Conservation (phyloP, 1,140 invertebrate species). For the Caerostris darwini region DNA sequence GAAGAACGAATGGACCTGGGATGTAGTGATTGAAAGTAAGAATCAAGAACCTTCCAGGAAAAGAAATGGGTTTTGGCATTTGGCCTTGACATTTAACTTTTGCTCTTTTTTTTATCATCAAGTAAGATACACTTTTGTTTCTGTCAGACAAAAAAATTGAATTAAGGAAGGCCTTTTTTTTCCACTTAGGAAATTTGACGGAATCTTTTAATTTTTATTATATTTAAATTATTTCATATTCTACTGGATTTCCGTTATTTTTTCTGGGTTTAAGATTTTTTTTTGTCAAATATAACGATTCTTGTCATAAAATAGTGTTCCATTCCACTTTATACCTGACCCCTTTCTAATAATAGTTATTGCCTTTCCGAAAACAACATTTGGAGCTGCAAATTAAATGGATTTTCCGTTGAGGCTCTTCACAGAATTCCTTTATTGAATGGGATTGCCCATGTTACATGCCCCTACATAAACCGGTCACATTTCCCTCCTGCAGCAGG, state of each 20-base stretch:
- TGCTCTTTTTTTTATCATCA: background rate
- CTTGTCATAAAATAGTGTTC: no score
- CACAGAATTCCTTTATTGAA: slow-evolving; percentile 34
- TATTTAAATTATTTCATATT: no score
- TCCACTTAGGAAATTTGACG: no score
- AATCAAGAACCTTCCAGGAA: background rate
- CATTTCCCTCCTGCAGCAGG: slow-evolving; percentile 9
- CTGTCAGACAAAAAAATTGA: no score
- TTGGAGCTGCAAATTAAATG: slow-evolving; percentile 63
- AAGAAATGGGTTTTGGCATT: background rate
- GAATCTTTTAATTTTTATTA: no score
- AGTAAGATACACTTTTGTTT: background rate
- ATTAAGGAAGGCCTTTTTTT: no score
- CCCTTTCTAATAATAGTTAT: slow-evolving; percentile 35
- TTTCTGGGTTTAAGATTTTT: no score
- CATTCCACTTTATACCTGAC: slow-evolving; percentile 19
- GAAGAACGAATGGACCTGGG: background rate
- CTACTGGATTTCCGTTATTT: no score
- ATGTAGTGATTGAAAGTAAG: background rate
- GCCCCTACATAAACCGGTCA: slow-evolving; percentile 37
- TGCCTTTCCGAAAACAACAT: slow-evolving; percentile 26
- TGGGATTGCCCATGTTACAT: slow-evolving; percentile 46
- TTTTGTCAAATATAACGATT: no score
- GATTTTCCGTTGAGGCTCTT: background rate
- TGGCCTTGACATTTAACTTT: background rate